Evolutionary conservation across 2,113 vertebrate genomes (phyloP), one percentile per base, ranked within the genome.

Genomic region (Pungitius pungitius): DNA sequence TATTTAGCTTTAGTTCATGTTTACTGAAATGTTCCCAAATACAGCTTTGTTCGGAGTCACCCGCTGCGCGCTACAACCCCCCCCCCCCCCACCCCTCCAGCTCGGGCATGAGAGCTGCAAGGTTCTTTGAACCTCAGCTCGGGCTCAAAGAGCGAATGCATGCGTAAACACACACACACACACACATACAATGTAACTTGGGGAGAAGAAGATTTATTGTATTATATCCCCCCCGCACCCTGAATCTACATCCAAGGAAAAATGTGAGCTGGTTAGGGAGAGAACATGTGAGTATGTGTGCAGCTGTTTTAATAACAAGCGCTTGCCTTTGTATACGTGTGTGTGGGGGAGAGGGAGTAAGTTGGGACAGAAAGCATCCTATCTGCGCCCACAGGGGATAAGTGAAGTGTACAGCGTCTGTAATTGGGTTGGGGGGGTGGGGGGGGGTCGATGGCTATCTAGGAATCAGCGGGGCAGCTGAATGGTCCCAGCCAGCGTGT

Each of bases 401-500:
- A 75, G 47, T 59, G 22, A 77, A 83, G 68, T 75, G 52, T 47
- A 12, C 30, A 33, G 33, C 64, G 63, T 77, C 80, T 79, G 63
- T 58, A 37, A 60, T 1, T 6, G n/a, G n/a, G n/a, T n/a, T n/a
- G n/a, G n/a, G n/a, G n/a, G n/a, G n/a, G n/a, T n/a, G n/a, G n/a
- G 30, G 26, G 37, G 68, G 47, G 74, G 69, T 69, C 22, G n/a
- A 60, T 54, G 70, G 72, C 65, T 64, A 52, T 69, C 59, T 45
- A 8, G 66, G 42, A 68, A 60, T 43, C 27, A 45, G 55, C 14
- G 37, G 58, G 10, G 43, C 11, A 40, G 56, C 66, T 91, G 79
- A 92, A 85, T 89, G 84, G 83, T 84, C 83, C 75, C 81, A 85
- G 87, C 85, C 81, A 89, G 75, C 39, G 42, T 69, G 66, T 80